Base-by-base conservation (phyloP, 1,140 invertebrate species). In the Eubasilissa regina region DNA sequence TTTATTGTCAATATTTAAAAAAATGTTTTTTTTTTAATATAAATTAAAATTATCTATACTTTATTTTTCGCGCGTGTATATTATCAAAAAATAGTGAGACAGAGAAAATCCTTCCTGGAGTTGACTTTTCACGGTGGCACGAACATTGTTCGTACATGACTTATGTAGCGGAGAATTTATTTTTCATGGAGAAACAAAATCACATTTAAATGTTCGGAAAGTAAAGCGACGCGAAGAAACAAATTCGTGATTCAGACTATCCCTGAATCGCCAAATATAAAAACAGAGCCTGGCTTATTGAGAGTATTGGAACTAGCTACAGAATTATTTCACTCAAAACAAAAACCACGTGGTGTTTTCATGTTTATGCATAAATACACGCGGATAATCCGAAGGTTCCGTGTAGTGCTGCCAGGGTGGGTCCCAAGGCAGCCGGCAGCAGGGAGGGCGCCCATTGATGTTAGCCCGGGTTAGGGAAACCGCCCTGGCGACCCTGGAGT, bases 401-500 rank as follows among this genome's bases (percentile, higher is more conserved):
- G n/a, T n/a, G n/a, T n/a, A n/a, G n/a, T n/a, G n/a, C n/a, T 35
- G 25, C 1, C 25, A 6, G 25, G 25, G 25, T 35, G 6, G 25
- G 25, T 35, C 25, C 25, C 25, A 35, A 6, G 25, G 25, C 25
- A 6, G 25, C 25, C n/a, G n/a, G n/a, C n/a, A n/a, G n/a, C n/a
- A n/a, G n/a, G n/a, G n/a, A 35, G 25, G n/a, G 64, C 7, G 25
- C 17, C 58, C 58, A 25, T 62, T 11, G 58, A 25, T 35, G 64
- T 68, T 68, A n/a, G 64, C 8, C 58, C 64, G 64, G 64, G 64
- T 68, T 68, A 68, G 35, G 64, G 64, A 68, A 66, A 7, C 12
- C 55, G 55, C 55, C 12, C 55, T 6, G 15, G 15, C 8, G 47
- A 48, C 13, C 13, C 9, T 15, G 55, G 17, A 15, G 55, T 13